Conservation (phyloP, 2,113 vertebrate species). For the Zootoca vivipara region DNA sequence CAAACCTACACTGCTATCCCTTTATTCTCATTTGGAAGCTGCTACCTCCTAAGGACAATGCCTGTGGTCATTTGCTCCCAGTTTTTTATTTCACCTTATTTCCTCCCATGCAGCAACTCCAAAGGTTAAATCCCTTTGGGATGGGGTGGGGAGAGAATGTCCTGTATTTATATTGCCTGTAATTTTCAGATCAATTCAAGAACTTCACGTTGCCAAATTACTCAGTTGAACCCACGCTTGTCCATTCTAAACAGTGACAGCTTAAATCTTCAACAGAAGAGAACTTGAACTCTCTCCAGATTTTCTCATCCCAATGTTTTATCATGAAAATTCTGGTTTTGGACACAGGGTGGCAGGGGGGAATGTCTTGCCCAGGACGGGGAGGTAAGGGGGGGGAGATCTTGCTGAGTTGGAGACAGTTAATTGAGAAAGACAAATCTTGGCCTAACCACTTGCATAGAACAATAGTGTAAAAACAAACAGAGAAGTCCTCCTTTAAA, state of each 20-base stretch:
- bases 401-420: constrained; percentile 8
- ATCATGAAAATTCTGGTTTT: constrained; percentile 28
- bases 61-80: constrained; percentile 61
- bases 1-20: constrained; percentile 49
- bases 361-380: not conserved
- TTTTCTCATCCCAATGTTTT: constrained; percentile 2
- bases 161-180: constrained; percentile 63
- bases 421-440: constrained; percentile 46
- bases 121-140: constrained; percentile 73
- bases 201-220: constrained; percentile 53
- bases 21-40: constrained; percentile 73
- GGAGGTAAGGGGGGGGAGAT: not conserved
- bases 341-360: not conserved
- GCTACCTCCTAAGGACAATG: constrained; percentile 66
- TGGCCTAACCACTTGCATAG: constrained; percentile 29
- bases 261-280: constrained; percentile 37
- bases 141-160: constrained; percentile 24
- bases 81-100: constrained; percentile 52
- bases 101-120: constrained; percentile 56
- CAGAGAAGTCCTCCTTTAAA: constrained; percentile 26
- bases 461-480: constrained; percentile 22
- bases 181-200: constrained; percentile 70
- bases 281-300: not conserved
- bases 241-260: constrained; percentile 16
- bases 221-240: constrained; percentile 33